Base-by-base conservation (phyloP, 1,140 invertebrate species). In the Eurosta solidaginis region DNA sequence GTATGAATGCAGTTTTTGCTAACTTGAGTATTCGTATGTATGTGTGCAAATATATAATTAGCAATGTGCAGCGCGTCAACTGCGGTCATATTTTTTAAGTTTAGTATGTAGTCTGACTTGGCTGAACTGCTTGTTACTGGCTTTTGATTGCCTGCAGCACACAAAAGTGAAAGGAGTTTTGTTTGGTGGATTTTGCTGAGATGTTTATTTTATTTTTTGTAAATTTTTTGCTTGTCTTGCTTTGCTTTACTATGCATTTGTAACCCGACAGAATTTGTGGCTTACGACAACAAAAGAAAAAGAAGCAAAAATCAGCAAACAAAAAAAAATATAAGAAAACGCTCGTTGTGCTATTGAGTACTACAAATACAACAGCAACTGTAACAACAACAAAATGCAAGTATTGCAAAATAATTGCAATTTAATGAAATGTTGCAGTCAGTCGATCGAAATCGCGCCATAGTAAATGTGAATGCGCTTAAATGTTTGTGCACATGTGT, bases 371-470 rank as follows among this genome's bases (percentile, higher is more conserved):
- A 33, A 40, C 59, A 17, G 4, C 12, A 10, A 1, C 59, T 59
- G 33, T 33, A 9, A 40, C 59, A 68, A 40, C 33, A 68, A 40
- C 59, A 68, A 68, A 68, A 42, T n/a, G n/a, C n/a, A n/a, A n/a
- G n/a, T 68, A 68, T 68, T 68, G 59, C 59, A 68, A 68, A 68
- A 68, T 68, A 68, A 68, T 68, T 68, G 59, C 59, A 68, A 68
- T 40, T 68, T 68, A 68, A 68, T 68, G 59, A 68, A 68, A 68
- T 68, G 59, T 68, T 68, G 59, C 33, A 36, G 59, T 27, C 33
- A 40, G 59, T 68, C n/a, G 59, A 68, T 68, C 59, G 59, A 68
- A 68, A 68, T 68, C 59, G 59, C 59, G 36, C 59, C 17, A 9
- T n/a, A 36, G 54, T 63, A n/a, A 63, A 63, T 17, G 4, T 12